These are phyloP conservation scores for Papilio demoleus DNA, from an alignment of 2,888 invertebrate genomes.

Conservation along the genomic window DNA sequence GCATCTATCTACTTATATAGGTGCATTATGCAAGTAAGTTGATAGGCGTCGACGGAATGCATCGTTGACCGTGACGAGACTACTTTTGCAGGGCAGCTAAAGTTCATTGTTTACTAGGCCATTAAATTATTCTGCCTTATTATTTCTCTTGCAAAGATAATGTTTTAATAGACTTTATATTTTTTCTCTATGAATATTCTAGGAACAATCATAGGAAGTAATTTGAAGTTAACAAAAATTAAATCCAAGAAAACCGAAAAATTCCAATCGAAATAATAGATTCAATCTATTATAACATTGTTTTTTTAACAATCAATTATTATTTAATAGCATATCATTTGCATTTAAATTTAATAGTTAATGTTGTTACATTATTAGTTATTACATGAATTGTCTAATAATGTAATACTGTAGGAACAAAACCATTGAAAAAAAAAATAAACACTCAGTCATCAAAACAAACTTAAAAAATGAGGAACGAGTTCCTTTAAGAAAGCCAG, in stretches of 20 bases:
- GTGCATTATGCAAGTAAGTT: conserved; percentile 49
- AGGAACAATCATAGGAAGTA: not conserved
- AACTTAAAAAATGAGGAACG: too few relatives aligned
- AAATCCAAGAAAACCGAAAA: not conserved
- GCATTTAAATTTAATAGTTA: too few relatives aligned
- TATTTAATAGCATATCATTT: not conserved
- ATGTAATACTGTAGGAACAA: too few relatives aligned
- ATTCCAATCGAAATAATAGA: not conserved
- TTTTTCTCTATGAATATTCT: not conserved
- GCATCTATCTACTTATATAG: conserved; percentile 60
- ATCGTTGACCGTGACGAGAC: conserved; percentile 66
- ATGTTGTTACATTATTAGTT: too few relatives aligned
- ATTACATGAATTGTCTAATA: too few relatives aligned
- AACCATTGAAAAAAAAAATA: too few relatives aligned
- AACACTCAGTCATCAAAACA: too few relatives aligned
- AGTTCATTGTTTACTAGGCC: conserved; percentile 22
- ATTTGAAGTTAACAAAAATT: not conserved
- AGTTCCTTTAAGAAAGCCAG: too few relatives aligned
- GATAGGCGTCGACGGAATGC: conserved; percentile 64
- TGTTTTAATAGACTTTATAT: not conserved
- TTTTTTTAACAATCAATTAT: not conserved
- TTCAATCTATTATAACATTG: not conserved
- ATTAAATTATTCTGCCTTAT: conserved; percentile 6
- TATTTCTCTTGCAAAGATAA: not conserved
- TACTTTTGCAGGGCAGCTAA: conserved; percentile 56